phyloP scores from a whole-genome alignment of 2,797 vertebrate genomes.

The Sandelia bainsii region DNA sequence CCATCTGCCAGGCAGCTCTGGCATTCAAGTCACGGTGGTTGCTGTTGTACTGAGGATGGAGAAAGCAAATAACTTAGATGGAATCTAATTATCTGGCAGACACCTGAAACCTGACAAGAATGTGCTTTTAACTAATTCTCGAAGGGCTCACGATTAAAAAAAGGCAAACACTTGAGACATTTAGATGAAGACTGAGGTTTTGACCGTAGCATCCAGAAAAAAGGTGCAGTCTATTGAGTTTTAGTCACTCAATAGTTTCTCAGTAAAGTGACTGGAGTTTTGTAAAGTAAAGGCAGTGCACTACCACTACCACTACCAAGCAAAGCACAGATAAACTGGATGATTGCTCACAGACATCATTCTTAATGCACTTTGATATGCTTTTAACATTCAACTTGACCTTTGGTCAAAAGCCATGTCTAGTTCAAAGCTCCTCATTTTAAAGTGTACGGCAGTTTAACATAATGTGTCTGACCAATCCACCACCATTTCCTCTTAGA shows the following conservation, averaged over 20 bases:
- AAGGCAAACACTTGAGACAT: constrained; percentile 16
- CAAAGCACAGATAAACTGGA: constrained; percentile 21
- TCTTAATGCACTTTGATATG: constrained; percentile 52
- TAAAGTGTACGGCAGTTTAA: constrained; percentile 34
- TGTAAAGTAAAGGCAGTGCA: not conserved
- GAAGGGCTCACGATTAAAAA: not conserved
- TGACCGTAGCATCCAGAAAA: not conserved
- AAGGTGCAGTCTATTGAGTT: constrained; percentile 27
- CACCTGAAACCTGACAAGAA: constrained; percentile 26
- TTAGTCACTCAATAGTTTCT: constrained; percentile 15
- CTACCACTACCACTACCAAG: constrained; percentile 37
- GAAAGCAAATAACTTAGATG: constrained; percentile 49
- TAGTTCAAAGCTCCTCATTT: constrained; percentile 50
- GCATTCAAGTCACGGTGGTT: constrained; percentile 94
- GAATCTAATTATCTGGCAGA: constrained; percentile 46
- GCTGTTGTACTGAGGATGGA: constrained; percentile 86
- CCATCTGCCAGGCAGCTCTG: constrained; percentile 93
- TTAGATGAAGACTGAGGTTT: constrained; percentile 30
- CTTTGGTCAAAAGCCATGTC: constrained; percentile 62
- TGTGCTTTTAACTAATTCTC: constrained; percentile 28
- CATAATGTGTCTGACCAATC: constrained; percentile 24
- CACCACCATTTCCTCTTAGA: constrained; percentile 18
- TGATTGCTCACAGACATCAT: constrained; percentile 35
- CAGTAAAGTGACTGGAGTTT: not conserved
- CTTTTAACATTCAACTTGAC: constrained; percentile 70